Evolutionary conservation across 1,140 invertebrate genomes (phyloP).

Genomic region (Manduca sexta): DNA sequence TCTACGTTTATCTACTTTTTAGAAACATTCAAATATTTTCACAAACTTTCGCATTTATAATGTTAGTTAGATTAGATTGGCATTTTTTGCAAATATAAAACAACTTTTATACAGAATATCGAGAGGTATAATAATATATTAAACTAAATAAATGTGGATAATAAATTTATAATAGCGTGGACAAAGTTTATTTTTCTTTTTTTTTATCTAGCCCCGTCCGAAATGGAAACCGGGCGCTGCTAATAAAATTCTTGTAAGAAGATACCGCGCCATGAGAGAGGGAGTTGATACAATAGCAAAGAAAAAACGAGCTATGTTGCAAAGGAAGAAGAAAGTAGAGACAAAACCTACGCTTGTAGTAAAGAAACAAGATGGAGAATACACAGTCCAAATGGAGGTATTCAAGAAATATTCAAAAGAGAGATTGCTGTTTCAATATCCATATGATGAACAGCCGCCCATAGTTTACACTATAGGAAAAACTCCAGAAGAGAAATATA

Average conservation of each 20-base stretch:
- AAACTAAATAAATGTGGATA: no score
- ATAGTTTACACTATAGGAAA: conserved; percentile 60
- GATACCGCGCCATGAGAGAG: conserved; percentile 49
- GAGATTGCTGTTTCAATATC: conserved; percentile 52
- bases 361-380: conserved; percentile 57
- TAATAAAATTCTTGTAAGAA: conserved; percentile 49
- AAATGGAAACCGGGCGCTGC: conserved; percentile 58
- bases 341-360: conserved; percentile 57
- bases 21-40: no score
- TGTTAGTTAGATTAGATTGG: no score
- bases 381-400: conserved; percentile 63
- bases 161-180: no score
- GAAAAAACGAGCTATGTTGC: conserved; percentile 59
- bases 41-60: no score
- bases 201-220: conserved; percentile 37
- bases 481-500: conserved; percentile 52
- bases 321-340: conserved; percentile 59
- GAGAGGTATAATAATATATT: no score
- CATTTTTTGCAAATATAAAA: no score
- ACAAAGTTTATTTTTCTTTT: neutral
- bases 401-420: conserved; percentile 65
- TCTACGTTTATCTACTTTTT: no score
- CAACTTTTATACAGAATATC: no score
- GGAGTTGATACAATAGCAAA: conserved; percentile 52
- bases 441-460: conserved; percentile 61